Percentiles rank a stretch among this genome's conserved stretches.
Evolutionary conservation across 2,113 vertebrate species (phyloP).

Genomic region (Bambusicola thoracicus): DNA sequence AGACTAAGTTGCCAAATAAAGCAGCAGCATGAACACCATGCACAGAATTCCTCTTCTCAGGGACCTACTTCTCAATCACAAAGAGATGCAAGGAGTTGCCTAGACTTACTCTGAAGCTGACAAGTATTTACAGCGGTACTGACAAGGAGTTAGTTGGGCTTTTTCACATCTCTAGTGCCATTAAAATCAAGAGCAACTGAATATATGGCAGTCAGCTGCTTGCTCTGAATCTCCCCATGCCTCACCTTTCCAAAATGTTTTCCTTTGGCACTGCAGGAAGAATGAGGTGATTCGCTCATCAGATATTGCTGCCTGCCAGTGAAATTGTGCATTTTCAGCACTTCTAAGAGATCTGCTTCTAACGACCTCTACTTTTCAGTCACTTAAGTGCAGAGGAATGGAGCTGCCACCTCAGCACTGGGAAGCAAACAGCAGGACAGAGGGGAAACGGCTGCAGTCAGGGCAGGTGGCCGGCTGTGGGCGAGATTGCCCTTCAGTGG

Average conservation of each 20-base stretch:
- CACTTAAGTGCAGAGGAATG: not conserved
- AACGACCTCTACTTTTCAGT: not conserved
- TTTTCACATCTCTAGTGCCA: not conserved
- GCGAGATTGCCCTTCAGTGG: too few relatives aligned
- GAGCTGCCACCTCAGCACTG: not conserved
- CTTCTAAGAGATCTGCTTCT: not conserved
- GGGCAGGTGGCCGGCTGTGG: too few relatives aligned
- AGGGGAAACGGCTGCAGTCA: not conserved
- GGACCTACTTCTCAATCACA: not conserved
- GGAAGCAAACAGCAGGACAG: not conserved
- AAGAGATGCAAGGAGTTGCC: not conserved
- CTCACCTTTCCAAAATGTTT: not conserved
- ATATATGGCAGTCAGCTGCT: not conserved
- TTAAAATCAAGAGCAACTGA: not conserved
- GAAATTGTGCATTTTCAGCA: not conserved
- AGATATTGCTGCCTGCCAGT: not conserved
- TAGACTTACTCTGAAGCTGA: not conserved
- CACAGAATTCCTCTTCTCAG: not conserved
- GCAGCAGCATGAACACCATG: not conserved
- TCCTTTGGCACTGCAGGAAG: not conserved
- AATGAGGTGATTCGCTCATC: not conserved
- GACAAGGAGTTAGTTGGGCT: not conserved
- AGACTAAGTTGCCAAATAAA: slow-evolving; percentile 14
- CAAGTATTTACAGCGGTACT: not conserved
- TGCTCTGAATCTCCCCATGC: not conserved